Conservation (phyloP, 2,888 invertebrate genomes). For the Lutraria lutraria region DNA sequence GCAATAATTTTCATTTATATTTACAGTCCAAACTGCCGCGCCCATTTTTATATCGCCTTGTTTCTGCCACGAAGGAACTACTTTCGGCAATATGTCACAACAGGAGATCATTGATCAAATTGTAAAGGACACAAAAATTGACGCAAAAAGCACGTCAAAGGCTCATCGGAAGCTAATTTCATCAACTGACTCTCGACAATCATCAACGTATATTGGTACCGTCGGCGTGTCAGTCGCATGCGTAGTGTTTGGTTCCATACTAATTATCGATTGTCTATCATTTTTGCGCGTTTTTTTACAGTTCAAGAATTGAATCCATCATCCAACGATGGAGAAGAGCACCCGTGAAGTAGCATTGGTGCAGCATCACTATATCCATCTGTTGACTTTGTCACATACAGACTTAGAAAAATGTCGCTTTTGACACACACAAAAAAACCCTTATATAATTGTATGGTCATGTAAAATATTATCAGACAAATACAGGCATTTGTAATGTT, state of each 20-base stretch:
- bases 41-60: conserved; percentile 19
- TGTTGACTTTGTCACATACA: too few relatives aligned
- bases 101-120: conserved; percentile 6
- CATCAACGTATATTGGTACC: conserved; percentile 14
- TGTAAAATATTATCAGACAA: too few relatives aligned
- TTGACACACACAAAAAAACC: too few relatives aligned
- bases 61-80: neutral
- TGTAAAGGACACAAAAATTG: conserved; percentile 3
- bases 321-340: neutral
- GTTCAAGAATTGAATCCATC: neutral
- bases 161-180: neutral
- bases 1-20: too few relatives aligned
- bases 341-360: too few relatives aligned
- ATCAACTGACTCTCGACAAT: neutral
- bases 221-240: neutral
- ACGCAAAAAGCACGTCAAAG: neutral
- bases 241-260: neutral
- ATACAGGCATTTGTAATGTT: too few relatives aligned
- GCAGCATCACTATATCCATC: too few relatives aligned
- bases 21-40: neutral
- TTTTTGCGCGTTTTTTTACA: neutral
- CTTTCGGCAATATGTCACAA: conserved; percentile 8
- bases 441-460: too few relatives aligned
- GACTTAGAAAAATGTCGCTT: too few relatives aligned
- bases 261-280: neutral